Conservation (phyloP, 2,797 vertebrate species). For the Threskiornis aethiopicus region DNA sequence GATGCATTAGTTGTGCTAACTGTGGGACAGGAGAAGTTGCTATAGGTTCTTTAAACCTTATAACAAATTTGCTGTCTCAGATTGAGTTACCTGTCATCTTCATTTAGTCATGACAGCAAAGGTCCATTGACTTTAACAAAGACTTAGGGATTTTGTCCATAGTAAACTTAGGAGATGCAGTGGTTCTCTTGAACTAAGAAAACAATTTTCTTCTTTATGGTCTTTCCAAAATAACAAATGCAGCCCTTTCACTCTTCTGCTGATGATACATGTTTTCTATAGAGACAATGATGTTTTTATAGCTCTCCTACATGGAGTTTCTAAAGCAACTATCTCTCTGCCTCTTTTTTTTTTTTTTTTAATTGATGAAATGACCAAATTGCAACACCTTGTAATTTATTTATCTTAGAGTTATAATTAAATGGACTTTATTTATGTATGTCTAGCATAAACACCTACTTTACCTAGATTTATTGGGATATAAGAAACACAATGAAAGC, state of each 20-base stretch:
- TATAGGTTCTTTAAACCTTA: not conserved
- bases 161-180: not conserved
- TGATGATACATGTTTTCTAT: not conserved
- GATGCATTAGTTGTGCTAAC: not conserved
- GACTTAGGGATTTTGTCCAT: not conserved
- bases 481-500: not conserved
- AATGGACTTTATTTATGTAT: not conserved
- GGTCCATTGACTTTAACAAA: not conserved
- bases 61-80: not conserved
- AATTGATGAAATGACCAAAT: not conserved
- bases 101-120: not conserved
- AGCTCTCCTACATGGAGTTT: not conserved
- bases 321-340: not conserved
- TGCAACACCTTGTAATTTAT: not conserved
- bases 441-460: not conserved
- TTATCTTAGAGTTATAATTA: not conserved
- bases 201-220: not conserved
- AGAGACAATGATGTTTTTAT: not conserved
- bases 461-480: not conserved
- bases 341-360: not conserved
- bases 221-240: not conserved
- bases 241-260: not conserved
- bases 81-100: not conserved
- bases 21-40: not conserved
- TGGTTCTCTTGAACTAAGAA: not conserved